Percentiles rank a stretch among this genome's conserved stretches.
Evolutionary conservation across 2,113 vertebrate species (phyloP).

Genomic region (Apodemus sylvaticus): DNA sequence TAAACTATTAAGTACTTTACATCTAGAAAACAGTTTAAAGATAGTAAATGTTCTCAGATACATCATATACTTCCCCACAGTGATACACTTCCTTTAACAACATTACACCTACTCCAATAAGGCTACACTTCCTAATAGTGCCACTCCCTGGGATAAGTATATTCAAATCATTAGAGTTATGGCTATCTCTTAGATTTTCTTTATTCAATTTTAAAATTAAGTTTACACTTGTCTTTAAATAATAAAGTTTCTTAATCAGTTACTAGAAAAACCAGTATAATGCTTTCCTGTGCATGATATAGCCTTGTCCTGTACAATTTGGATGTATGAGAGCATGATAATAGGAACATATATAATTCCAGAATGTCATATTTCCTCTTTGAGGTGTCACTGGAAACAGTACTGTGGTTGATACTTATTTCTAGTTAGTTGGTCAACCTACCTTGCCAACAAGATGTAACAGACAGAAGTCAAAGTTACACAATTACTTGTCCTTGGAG

Average conservation of each 20-base stretch:
- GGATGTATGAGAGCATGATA: neutral
- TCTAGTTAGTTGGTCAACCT: neutral
- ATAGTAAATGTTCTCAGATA: neutral
- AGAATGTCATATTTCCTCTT: neutral
- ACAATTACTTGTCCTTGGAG: neutral
- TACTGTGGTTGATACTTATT: neutral
- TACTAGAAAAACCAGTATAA: neutral
- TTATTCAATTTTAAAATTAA: slow-evolving; percentile 46
- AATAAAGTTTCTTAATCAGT: slow-evolving; percentile 18
- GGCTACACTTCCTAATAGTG: too few species aligned
- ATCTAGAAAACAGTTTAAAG: neutral
- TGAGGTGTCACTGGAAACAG: neutral
- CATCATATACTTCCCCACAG: neutral
- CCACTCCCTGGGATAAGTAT: too few species aligned
- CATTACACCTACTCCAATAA: too few species aligned
- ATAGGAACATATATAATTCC: neutral
- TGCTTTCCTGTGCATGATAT: neutral
- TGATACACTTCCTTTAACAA: too few species aligned
- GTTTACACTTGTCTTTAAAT: neutral
- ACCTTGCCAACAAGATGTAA: neutral
- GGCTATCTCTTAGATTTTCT: neutral
- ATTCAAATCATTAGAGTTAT: neutral
- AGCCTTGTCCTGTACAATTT: neutral
- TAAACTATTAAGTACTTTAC: neutral
- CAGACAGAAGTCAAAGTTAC: neutral